phyloP scores from a whole-genome alignment of 2,113 vertebrate species.

The Suncus etruscus region DNA sequence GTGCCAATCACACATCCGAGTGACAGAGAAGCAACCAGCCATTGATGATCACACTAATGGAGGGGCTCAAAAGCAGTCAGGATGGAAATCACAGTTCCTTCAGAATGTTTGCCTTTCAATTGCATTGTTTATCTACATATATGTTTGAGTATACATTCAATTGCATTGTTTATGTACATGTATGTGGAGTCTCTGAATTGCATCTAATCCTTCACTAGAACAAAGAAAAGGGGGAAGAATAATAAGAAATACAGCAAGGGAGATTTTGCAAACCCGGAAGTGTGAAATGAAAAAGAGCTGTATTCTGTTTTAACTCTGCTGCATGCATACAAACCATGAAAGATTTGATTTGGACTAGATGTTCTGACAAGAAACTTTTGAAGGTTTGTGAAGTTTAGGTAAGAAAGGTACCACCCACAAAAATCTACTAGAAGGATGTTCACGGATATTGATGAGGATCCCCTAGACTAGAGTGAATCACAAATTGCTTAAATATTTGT shows the following conservation, averaged over 20 bases:
- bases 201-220: neutral
- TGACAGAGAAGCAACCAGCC: slow-evolving; percentile 66
- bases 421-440: neutral
- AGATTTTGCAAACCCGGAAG: neutral
- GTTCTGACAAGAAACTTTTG: neutral
- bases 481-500: neutral
- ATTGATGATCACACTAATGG: slow-evolving; percentile 31
- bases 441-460: neutral
- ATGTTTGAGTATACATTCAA: no score
- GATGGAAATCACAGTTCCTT: neutral
- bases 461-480: neutral
- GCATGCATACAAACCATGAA: neutral
- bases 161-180: no score
- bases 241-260: neutral
- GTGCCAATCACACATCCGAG: slow-evolving; percentile 75
- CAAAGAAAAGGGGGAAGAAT: neutral
- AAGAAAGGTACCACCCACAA: neutral
- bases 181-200: neutral
- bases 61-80: neutral
- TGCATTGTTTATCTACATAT: neutral
- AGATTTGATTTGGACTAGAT: neutral
- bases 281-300: neutral
- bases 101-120: neutral
- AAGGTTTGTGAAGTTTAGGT: slow-evolving; percentile 11
- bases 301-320: neutral